Base-by-base conservation (phyloP, 2,797 vertebrate species). In the Enteromius argenteus region DNA sequence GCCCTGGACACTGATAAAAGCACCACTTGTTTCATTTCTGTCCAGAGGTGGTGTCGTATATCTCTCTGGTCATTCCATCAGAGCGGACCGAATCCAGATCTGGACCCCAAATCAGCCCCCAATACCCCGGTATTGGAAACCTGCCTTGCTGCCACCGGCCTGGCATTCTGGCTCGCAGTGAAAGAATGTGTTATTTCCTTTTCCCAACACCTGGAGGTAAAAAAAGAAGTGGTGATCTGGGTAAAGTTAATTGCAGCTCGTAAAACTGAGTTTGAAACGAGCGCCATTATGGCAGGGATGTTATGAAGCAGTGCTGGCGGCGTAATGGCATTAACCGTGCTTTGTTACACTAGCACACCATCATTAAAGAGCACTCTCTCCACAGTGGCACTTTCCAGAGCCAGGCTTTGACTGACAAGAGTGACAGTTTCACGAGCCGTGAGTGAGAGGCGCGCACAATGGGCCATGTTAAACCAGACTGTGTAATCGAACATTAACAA, bases 361-460 rank as follows among this genome's bases (percentile, higher is more conserved):
- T 85, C 79, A 86, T 89, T 89, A 85, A 85, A 81, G 81, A 84
- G 78, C 60, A 81, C 81, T 83, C 69, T 74, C 71, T 76, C 49
- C 35, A 39, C 81, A 76, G 62, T 68, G 73, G 62, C 60, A 76
- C 60, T 68, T 51, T 68, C 73, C 35, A 76, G 73, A 30, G n/a
- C 62, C 19, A 1, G 53, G 30, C 71, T 79, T 62, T 80, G 60
- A 66, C 71, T 76, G 86, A 80, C 77, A 85, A 32, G 75, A 80
- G 76, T 85, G 86, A 75, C 86, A 83, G 76, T 83, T 87, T 87
- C 86, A 85, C 37, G 53, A 85, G 80, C 80, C 6, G 30, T 23
- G 39, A 79, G 62, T 66, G 42, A 85, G 74, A 72, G 78, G 23
- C 19, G 15, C 13, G 21, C 75, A 80, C 86, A 87, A 84, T 68